Evolutionary conservation across 2,113 vertebrate genomes (phyloP).

Genomic region (Cyprinodon brontotheroides): DNA sequence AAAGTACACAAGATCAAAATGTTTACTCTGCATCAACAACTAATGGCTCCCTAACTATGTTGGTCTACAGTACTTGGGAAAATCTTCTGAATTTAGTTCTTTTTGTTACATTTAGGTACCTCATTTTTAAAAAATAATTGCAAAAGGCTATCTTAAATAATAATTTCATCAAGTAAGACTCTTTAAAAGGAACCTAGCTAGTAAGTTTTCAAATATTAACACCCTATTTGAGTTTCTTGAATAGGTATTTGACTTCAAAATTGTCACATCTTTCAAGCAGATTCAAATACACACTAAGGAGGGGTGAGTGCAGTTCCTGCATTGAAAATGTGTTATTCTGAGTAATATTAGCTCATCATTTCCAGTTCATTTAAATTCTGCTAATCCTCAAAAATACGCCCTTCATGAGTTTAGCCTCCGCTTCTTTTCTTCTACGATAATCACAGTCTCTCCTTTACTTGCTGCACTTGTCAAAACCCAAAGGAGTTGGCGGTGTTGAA

Average conservation of each 20-base stretch:
- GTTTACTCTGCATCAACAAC: too few relatives aligned
- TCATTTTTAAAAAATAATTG: too few relatives aligned
- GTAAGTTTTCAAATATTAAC: neutral
- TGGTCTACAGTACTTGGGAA: too few relatives aligned
- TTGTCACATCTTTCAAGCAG: neutral
- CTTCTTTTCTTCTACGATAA: neutral
- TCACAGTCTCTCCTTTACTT: neutral
- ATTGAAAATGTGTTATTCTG: neutral
- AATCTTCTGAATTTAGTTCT: too few relatives aligned
- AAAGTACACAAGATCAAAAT: too few relatives aligned
- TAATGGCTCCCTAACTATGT: too few relatives aligned
- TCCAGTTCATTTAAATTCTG: neutral
- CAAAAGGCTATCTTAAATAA: too few relatives aligned
- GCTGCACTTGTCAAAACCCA: conserved; percentile 25
- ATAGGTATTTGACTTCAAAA: neutral
- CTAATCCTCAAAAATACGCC: neutral
- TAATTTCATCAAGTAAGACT: too few relatives aligned
- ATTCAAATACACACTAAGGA: neutral
- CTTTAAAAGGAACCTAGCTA: neutral
- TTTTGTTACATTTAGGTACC: too few relatives aligned
- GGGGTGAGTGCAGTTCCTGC: neutral
- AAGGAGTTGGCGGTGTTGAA: conserved; percentile 32
- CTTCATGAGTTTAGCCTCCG: neutral
- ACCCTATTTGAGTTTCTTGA: neutral
- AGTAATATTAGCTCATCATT: neutral